Evolutionary conservation across 2,797 vertebrate genomes (phyloP).

Genomic region (Mionectes olivaceus): DNA sequence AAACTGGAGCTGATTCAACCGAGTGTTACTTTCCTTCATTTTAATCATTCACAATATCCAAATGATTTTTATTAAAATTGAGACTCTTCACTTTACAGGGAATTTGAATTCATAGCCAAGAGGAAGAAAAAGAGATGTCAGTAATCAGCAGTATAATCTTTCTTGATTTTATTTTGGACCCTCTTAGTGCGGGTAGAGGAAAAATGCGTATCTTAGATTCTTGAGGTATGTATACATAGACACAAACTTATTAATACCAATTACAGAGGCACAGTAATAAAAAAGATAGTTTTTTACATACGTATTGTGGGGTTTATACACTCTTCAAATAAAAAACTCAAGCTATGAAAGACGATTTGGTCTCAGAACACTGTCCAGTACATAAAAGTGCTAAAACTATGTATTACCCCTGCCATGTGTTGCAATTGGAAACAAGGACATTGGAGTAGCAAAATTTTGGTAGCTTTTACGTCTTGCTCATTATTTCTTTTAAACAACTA

Average conservation of each 20-base stretch:
- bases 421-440: neutral
- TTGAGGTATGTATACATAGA: neutral
- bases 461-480: neutral
- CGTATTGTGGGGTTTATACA: neutral
- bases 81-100: constrained; percentile 1
- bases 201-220: neutral
- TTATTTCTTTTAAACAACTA: neutral
- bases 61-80: constrained; percentile 45
- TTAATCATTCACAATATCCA: constrained; percentile 30
- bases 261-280: neutral
- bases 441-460: neutral
- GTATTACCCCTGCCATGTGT: neutral
- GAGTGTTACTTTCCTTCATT: neutral
- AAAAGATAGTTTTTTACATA: neutral
- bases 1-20: constrained; percentile 22
- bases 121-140: neutral
- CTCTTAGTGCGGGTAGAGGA: neutral
- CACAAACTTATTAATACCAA: neutral
- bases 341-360: neutral
- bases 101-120: neutral
- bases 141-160: neutral
- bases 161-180: neutral
- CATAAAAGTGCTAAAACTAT: neutral
- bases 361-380: neutral
- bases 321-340: neutral